These are phyloP conservation scores for Meda fulgida DNA, from an alignment of 2,797 vertebrate genomes.

Conservation along the genomic window DNA sequence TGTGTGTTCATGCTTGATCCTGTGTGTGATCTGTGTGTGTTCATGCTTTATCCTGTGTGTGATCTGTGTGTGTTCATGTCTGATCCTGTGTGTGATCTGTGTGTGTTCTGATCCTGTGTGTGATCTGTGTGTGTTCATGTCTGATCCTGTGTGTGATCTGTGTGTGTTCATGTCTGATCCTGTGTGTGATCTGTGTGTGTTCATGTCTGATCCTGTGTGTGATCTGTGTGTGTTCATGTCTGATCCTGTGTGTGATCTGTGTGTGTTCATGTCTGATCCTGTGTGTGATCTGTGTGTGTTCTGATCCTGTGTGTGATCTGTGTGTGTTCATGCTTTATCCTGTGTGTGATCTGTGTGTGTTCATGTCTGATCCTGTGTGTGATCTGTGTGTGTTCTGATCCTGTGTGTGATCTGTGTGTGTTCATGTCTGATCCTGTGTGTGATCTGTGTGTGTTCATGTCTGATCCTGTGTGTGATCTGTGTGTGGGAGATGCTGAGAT, in stretches of 20 bases:
- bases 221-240: neutral
- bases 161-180: neutral
- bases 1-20: too few species aligned
- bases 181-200: slow-evolving; percentile 9
- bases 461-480: neutral
- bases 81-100: too few species aligned
- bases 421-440: neutral
- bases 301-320: neutral
- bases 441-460: neutral
- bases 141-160: too few species aligned
- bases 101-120: neutral
- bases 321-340: too few species aligned
- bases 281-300: neutral
- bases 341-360: neutral
- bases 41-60: neutral
- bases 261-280: too few species aligned
- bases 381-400: slow-evolving; percentile 21
- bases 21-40: neutral
- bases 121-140: slow-evolving; percentile 23
- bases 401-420: neutral
- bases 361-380: neutral
- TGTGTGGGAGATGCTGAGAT: slow-evolving; percentile 12
- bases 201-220: too few species aligned
- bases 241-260: neutral
- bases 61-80: slow-evolving; percentile 21